Conservation (phyloP, 2,113 vertebrate genomes). For the Aplodontia rufa region DNA sequence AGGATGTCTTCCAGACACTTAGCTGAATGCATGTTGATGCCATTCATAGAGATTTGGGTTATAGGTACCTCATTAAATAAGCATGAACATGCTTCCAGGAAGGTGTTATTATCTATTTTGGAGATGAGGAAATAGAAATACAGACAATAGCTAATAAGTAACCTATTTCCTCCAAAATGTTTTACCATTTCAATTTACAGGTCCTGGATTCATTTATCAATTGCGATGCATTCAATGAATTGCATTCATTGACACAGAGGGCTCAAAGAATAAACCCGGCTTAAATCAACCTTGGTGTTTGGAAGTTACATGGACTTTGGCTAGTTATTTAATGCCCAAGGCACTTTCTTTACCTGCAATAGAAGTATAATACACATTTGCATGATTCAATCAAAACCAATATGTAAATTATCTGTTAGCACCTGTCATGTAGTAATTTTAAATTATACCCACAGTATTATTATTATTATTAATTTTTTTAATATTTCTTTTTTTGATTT, state of each 20-base stretch:
- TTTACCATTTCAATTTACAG: not conserved
- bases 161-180: not conserved
- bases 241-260: not conserved
- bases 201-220: not conserved
- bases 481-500: too few relatives aligned
- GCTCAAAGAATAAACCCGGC: not conserved
- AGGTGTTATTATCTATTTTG: not conserved
- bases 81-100: not conserved
- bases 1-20: not conserved
- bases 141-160: not conserved
- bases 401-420: not conserved
- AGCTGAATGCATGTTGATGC: not conserved
- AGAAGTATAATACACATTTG: not conserved
- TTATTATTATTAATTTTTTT: not conserved
- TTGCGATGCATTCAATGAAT: not conserved
- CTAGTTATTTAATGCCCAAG: not conserved
- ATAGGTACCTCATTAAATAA: not conserved
- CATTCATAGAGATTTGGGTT: not conserved
- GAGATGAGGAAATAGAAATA: not conserved
- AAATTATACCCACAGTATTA: not conserved
- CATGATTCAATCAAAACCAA: not conserved
- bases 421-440: not conserved
- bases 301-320: not conserved
- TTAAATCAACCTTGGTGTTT: not conserved
- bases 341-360: not conserved